Evolutionary conservation across 2,113 vertebrate genomes (phyloP).

Genomic region (Urocitellus parryii): DNA sequence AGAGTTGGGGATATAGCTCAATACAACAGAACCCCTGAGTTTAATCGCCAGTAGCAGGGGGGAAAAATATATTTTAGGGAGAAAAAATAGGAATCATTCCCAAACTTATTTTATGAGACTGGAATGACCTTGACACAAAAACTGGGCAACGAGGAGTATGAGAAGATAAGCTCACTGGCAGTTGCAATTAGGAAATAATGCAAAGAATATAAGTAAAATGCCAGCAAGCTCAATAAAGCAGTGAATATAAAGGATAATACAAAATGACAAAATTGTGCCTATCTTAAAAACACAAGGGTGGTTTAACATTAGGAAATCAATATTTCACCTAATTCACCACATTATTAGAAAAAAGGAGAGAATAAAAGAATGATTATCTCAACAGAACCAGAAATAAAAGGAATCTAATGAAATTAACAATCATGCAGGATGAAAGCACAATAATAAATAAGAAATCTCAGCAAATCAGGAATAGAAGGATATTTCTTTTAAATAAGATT

Average conservation of each 20-base stretch:
- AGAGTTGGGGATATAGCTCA: no score
- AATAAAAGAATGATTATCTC: background rate
- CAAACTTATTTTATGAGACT: constrained; percentile 38
- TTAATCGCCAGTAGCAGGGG: no score
- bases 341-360: background rate
- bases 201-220: background rate
- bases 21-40: no score
- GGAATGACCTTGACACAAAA: background rate
- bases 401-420: background rate
- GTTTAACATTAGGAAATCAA: background rate
- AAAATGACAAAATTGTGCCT: background rate
- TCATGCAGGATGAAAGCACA: background rate
- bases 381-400: background rate
- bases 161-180: background rate
- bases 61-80: background rate
- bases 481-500: background rate
- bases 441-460: background rate
- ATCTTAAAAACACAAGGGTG: constrained; percentile 7
- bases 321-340: background rate
- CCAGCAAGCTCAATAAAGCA: background rate
- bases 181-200: background rate
- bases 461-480: background rate
- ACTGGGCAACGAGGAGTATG: background rate
- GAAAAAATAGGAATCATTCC: background rate
- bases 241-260: background rate